These are phyloP conservation scores for Todiramphus saurophagus DNA, from an alignment of 2,113 vertebrate genomes.

Conservation along the genomic window DNA sequence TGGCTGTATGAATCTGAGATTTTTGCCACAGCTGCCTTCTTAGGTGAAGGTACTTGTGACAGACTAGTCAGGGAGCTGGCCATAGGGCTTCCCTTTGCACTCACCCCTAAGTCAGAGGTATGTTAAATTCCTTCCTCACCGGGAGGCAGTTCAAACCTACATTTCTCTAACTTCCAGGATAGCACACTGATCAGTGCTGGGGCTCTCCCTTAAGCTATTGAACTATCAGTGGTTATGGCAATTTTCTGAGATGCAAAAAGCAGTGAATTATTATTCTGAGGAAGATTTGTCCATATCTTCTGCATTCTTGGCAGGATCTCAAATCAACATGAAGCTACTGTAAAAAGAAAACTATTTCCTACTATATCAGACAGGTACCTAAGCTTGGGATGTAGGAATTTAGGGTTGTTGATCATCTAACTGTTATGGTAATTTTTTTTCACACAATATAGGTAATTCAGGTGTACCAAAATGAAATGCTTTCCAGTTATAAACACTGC, in stretches of 20 bases:
- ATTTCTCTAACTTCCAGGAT: background rate
- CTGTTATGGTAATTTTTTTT: rapidly evolving
- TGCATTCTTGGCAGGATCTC: background rate
- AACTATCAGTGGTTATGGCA: background rate
- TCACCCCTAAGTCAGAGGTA: background rate
- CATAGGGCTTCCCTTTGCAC: rapidly evolving
- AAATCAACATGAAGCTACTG: background rate
- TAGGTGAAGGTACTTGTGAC: background rate
- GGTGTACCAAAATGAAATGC: background rate
- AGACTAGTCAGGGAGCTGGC: background rate
- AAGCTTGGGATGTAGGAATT: background rate
- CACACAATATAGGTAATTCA: background rate
- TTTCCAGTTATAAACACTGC: background rate
- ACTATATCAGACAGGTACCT: background rate
- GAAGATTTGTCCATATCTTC: background rate
- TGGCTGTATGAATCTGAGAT: background rate
- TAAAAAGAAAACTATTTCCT: background rate
- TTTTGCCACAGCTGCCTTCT: background rate
- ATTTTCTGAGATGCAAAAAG: background rate
- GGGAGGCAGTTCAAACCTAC: rapidly evolving
- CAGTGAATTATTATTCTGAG: background rate
- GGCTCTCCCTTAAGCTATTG: background rate
- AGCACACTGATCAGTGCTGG: background rate
- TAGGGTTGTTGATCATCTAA: background rate
- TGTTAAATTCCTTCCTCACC: background rate